These are phyloP conservation scores for Strigamia transsilvanica DNA, from an alignment of 2,888 invertebrate genomes.

Conservation along the genomic window DNA sequence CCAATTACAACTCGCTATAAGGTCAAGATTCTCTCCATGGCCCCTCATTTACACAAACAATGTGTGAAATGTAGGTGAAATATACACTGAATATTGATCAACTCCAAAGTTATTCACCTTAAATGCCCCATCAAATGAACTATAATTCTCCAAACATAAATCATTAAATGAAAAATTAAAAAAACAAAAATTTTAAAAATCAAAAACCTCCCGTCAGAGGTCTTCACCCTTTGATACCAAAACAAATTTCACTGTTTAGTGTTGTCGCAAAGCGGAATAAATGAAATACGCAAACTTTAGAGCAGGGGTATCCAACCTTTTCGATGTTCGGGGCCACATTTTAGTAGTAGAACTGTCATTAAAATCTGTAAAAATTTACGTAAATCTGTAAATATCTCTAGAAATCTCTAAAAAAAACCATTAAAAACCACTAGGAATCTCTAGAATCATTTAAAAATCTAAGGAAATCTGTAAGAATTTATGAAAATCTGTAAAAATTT, in stretches of 20 bases:
- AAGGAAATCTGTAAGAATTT: no score
- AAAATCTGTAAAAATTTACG: no score
- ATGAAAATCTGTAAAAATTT: no score
- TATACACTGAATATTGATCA: conserved; percentile 1
- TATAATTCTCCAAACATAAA: conserved; percentile 5
- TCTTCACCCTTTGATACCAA: not conserved
- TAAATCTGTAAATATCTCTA: no score
- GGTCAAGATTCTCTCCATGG: conserved; percentile 33
- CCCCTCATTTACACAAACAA: conserved; percentile 6
- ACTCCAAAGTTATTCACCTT: conserved; percentile 7
- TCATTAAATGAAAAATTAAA: not conserved
- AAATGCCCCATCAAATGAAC: not conserved
- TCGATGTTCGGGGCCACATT: no score
- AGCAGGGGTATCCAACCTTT: no score
- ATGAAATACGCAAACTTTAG: no score
- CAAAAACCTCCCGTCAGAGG: not conserved
- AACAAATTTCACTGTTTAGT: not conserved
- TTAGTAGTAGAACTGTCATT: no score
- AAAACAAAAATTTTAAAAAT: not conserved
- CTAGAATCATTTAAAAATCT: no score
- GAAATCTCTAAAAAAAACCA: no score
- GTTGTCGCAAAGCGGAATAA: no score
- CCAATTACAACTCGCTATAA: not conserved
- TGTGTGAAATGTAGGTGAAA: conserved; percentile 43
- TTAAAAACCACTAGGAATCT: no score